Evolutionary conservation across 1,140 invertebrate genomes (phyloP), one percentile per base, ranked within the genome.

Genomic region (Spodoptera litura): DNA sequence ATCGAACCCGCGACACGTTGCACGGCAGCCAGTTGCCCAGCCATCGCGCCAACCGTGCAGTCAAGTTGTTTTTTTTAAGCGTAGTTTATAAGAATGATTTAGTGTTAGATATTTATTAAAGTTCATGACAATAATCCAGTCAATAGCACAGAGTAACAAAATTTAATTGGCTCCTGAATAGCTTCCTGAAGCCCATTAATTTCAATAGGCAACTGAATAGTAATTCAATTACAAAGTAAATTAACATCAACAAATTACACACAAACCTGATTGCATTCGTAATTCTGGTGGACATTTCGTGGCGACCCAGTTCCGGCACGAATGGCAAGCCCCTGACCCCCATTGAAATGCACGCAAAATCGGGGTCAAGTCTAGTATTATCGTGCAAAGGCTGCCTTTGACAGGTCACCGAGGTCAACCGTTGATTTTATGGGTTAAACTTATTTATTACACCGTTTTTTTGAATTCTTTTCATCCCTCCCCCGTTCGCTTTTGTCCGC

Each of bases 291-390:
- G 74, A 56, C 66, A 70, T 78, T 78, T 58, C 61, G 13, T 68
- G 55, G 44, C 49, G 64, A 64, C 72, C 72, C 49, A 79, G 31
- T 76, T 78, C 44, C 51, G 9, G 31, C 49, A 38, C 27, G 10
- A 15, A 20, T 52, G 11, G 12, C 49, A 55, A 78, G 72, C 51
- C 83, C 80, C 38, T 84, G 83, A 84, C 83, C 83, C 15, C 81
- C 25, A 84, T 81, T 78, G 75, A 80, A 76, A 78, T 77, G 56
- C 71, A 80, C 78, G 76, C 73, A 64, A 80, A 78, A 84, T 76
- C 68, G 27, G 25, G 79, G 73, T 68, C 74, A 74, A 64, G 64
- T 55, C 44, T 64, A 52, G 59, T 66, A 80, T 79, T 82, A 78
- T 61, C 55, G 56, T 74, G 10, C 71, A 51, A 66, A 13, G 52